phyloP scores from a whole-genome alignment of 2,113 vertebrate genomes.

The Probosciger aterrimus region DNA sequence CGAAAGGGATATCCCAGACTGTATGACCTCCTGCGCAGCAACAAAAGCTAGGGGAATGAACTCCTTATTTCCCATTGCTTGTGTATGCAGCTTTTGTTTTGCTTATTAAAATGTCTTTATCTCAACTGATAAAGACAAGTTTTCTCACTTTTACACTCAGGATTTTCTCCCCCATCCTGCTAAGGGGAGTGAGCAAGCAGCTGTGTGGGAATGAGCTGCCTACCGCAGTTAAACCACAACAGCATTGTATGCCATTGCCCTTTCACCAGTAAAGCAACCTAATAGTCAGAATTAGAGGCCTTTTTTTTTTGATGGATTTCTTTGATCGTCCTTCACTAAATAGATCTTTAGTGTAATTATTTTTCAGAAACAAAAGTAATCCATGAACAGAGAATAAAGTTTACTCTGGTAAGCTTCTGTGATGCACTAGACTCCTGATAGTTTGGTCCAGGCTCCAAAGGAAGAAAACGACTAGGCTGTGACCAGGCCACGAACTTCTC shows the following conservation, averaged over 20 bases:
- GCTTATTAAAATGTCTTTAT: not conserved
- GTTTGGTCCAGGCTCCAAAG: not conserved
- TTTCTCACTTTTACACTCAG: not conserved
- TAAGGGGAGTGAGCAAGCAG: not conserved
- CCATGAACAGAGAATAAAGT: not conserved
- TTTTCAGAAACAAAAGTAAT: not conserved
- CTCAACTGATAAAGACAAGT: not conserved
- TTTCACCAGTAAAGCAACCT: not conserved
- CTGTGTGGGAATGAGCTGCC: not conserved
- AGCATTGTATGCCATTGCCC: not conserved
- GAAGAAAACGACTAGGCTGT: not conserved
- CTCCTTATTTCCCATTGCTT: not conserved
- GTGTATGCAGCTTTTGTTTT: not conserved
- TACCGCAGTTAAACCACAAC: not conserved
- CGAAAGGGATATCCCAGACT: not conserved
- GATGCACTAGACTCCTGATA: not conserved
- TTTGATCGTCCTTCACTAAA: not conserved
- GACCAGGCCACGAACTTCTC: not conserved
- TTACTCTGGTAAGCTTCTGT: not conserved
- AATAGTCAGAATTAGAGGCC: not conserved
- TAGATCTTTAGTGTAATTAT: not conserved
- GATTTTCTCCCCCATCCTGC: not conserved
- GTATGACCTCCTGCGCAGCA: not conserved
- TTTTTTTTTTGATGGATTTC: not conserved
- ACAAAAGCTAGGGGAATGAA: not conserved